Conservation (phyloP, 2,113 vertebrate genomes). For the Phalacrocorax aristotelis region DNA sequence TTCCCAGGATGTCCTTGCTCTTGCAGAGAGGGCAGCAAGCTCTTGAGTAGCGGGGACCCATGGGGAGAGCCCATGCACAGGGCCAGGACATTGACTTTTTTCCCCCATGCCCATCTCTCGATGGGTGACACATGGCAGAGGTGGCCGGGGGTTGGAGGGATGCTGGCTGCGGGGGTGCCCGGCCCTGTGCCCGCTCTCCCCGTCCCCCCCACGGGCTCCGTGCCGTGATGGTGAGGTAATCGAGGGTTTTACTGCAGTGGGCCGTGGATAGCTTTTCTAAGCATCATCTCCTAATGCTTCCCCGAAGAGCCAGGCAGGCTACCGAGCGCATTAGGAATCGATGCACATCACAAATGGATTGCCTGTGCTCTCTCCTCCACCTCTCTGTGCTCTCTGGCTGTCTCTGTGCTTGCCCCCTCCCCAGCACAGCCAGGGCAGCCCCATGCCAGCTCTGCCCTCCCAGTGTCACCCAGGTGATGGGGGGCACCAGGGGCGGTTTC, state of each 20-base stretch:
- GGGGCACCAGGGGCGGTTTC: too few relatives aligned
- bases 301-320: neutral
- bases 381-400: neutral
- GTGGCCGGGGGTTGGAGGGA: neutral
- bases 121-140: neutral
- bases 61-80: accelerated
- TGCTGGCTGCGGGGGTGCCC: neutral
- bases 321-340: constrained; percentile 34
- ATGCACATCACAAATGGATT: neutral
- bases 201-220: accelerated
- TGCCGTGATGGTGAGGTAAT: neutral
- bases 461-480: neutral
- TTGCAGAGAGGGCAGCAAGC: neutral
- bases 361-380: neutral
- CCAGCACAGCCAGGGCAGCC: neutral
- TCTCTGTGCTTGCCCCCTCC: neutral
- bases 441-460: neutral
- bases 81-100: accelerated
- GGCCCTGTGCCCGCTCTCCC: accelerated
- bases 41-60: neutral
- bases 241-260: neutral
- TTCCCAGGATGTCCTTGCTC: neutral
- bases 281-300: constrained; percentile 14
- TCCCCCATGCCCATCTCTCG: accelerated
- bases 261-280: neutral